Conservation (phyloP, 1,140 invertebrate species). For the Trissolcus basalis region DNA sequence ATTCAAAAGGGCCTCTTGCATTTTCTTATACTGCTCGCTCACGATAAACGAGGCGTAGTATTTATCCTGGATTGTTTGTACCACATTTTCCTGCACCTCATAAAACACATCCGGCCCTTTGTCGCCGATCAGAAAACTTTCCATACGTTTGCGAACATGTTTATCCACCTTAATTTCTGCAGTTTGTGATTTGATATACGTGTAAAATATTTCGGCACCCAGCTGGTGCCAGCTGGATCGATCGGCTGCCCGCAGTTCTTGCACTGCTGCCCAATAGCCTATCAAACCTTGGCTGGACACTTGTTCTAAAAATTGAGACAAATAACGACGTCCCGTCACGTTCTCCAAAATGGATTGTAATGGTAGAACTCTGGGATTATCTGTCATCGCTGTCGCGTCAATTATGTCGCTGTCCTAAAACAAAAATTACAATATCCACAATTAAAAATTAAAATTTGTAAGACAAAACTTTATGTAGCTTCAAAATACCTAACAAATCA, state of each 20-base stretch:
- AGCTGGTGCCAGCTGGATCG: constrained; percentile 88
- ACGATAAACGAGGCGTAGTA: constrained; percentile 92
- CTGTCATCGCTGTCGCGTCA: constrained; percentile 61
- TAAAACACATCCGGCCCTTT: constrained; percentile 93
- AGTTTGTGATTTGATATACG: constrained; percentile 86
- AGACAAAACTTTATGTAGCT: not conserved
- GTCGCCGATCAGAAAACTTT: constrained; percentile 89
- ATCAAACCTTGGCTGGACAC: constrained; percentile 87
- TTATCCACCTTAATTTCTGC: constrained; percentile 88
- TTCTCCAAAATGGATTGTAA: constrained; percentile 83
- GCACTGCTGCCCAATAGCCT: constrained; percentile 91
- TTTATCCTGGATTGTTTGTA: constrained; percentile 87
- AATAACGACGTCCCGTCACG: constrained; percentile 81
- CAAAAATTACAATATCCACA: not conserved
- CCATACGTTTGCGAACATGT: constrained; percentile 86
- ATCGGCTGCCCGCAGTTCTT: constrained; percentile 85
- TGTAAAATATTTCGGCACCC: constrained; percentile 93
- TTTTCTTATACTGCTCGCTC: constrained; percentile 88
- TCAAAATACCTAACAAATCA: not conserved
- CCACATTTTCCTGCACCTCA: constrained; percentile 88
- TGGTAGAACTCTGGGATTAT: constrained; percentile 76
- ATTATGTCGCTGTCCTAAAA: constrained; percentile 65
- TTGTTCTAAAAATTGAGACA: constrained; percentile 88
- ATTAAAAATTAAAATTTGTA: not conserved
- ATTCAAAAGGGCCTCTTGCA: constrained; percentile 82